Evolutionary conservation across 2,797 vertebrate species (phyloP), one percentile per base, ranked within the genome.

Genomic region (Tenualosa thibaudeaui): DNA sequence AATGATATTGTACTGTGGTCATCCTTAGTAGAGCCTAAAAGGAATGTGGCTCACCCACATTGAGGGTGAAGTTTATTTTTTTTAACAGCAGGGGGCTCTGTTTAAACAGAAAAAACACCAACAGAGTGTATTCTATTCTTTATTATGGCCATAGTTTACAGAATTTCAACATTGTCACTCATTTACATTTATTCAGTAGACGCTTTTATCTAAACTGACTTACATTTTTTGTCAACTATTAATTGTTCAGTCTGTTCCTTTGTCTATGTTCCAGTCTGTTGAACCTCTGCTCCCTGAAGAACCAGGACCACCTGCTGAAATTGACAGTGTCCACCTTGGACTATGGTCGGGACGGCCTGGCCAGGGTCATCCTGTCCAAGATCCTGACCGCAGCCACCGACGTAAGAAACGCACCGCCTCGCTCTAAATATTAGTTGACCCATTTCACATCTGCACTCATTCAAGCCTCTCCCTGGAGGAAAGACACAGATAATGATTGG

Each of bases 351-450:
- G 98, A 99, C 84, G 98, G 98, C 40, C 94, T 99, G 88, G 97
- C 98, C 86, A 96, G 98, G 92, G 98, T 99, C 85, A 98, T 99
- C 84, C 97, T 99, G 90, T 99, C 98, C 62, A 99, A 99, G 96
- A 97, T 98, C 91, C 94, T 99, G 90, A 99, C 98, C 19, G 97
- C 98, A 92, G 96, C 97, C 93, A 97, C 97, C 85, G 98, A 99
- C 90, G 98, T 99, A 95, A 96, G 96, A 92, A 37, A 71, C 49
- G 15, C 50, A 37, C 31, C 31, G 37, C 31, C 3, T 40, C 1
- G 3, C 65, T 71, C 65, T 15, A 71, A 37, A 71, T 17, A 37
- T 17, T 31, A 12, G 12, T 71, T 13, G 26, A 31, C 12, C 65
- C 31, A 31, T 15, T 31, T 71, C 26, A 37, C 65, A 37, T 37